These are phyloP conservation scores for Synergus gifuensis DNA, from an alignment of 2,888 invertebrate genomes.

Conservation along the genomic window DNA sequence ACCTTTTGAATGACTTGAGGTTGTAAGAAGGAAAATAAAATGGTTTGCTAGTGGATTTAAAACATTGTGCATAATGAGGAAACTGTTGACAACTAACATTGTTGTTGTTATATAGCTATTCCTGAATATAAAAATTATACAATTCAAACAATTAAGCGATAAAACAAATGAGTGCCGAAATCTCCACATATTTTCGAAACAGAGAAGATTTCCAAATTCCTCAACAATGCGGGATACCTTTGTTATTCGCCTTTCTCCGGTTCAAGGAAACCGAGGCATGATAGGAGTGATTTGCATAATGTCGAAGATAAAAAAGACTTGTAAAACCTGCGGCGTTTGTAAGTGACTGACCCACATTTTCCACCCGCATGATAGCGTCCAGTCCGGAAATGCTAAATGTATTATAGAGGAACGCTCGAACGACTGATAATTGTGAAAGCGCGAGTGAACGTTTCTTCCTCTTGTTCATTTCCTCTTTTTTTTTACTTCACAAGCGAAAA, in stretches of 20 bases:
- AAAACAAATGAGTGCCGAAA: too few species aligned
- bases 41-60: too few species aligned
- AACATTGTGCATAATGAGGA: too few species aligned
- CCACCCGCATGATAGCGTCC: conserved; percentile 54
- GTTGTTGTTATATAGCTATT: too few species aligned
- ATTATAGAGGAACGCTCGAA: conserved; percentile 37
- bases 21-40: too few species aligned
- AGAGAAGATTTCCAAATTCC: neutral
- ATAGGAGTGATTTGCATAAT: conserved; percentile 57
- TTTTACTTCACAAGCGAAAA: conserved; percentile 40
- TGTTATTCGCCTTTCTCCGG: neutral
- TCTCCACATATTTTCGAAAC: neutral
- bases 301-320: conserved; percentile 51
- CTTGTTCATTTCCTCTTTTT: conserved; percentile 36
- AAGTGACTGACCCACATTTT: conserved; percentile 53
- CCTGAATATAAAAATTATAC: too few species aligned
- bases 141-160: too few species aligned
- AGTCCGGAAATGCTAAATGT: conserved; percentile 48
- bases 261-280: conserved; percentile 16
- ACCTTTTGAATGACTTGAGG: too few species aligned
- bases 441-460: conserved; percentile 52
- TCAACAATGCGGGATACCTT: neutral
- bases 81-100: too few species aligned
- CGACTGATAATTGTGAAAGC: conserved; percentile 55
- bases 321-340: conserved; percentile 48